Base-by-base conservation (phyloP, 2,888 invertebrate genomes). In the Panopea generosa region DNA sequence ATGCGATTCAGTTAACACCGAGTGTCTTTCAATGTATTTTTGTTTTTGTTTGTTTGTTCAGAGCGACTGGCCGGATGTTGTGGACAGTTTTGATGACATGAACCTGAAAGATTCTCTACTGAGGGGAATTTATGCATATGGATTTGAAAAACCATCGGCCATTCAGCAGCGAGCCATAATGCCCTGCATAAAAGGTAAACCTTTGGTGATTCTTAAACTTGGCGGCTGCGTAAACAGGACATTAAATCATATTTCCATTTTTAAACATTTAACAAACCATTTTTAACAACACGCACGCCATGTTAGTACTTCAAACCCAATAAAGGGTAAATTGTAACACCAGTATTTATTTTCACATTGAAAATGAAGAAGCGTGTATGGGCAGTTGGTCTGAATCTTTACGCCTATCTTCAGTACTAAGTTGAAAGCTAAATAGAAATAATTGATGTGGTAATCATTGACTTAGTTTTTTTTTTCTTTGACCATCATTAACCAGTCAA, bases 101-200 rank as follows among this genome's bases (percentile, higher is more conserved):
- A 96, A 96, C 92, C 94, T 99, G 90, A 97, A 97, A 91, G 98
- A 99, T 93, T 96, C 97, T 92, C 95, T 99, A 83, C 94, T 99
- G 83, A 95, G 99, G 93, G 99, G 99, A 92, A 99, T 99, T 90
- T 99, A 99, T 93, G 98, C 98, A 83, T 99, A 98, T 94, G 99
- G 99, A 95, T 99, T 99, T 93, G 99, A 99, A 93, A 98, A 98
- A 92, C 99, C 99, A 71, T 99, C 99, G 24, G 98, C 99, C 84
- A 99, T 99, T 92, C 99, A 99, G 93, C 99, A 99, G 93, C 96
- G 99, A 91, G 99, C 99, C 80, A 99, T 99, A 92, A 96, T 99
- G 93, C 99, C 99, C n/a, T n/a, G n/a, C n/a, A n/a, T n/a, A n/a
- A 88, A 92, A 70, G 88, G 89, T 82, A 86, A 68, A 57, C 40